Evolutionary conservation across 1,140 invertebrate genomes (phyloP).

Genomic region (Cyphomyrmex costatus): DNA sequence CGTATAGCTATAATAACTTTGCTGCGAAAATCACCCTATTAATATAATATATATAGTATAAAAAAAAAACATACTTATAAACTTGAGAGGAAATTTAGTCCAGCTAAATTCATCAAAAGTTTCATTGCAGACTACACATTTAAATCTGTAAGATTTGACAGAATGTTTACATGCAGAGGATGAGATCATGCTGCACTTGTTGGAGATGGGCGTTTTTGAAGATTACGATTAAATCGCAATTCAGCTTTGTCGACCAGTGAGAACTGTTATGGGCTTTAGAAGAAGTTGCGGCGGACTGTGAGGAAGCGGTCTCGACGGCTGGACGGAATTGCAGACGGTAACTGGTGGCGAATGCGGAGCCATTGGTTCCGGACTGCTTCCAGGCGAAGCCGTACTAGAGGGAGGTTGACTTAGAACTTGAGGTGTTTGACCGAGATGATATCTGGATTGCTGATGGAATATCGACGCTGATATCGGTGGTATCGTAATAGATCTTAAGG

Average conservation of each 20-base stretch:
- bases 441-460: constrained; percentile 82
- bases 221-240: constrained; percentile 4
- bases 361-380: constrained; percentile 87
- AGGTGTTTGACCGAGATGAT: constrained; percentile 78
- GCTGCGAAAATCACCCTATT: not conserved
- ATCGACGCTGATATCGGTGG: constrained; percentile 80
- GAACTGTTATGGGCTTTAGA: constrained; percentile 84
- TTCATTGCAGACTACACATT: not conserved
- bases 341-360: constrained; percentile 80
- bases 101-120: constrained; percentile 35
- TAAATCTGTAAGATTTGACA: not conserved
- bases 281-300: constrained; percentile 79
- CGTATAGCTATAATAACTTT: not conserved
- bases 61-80: constrained; percentile 5
- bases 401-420: constrained; percentile 79
- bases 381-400: constrained; percentile 85
- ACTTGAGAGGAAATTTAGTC: constrained; percentile 35
- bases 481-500: constrained; percentile 84
- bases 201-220: not conserved
- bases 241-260: constrained; percentile 85
- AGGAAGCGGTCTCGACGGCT: constrained; percentile 72
- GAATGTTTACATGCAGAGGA: not conserved
- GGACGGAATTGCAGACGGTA: constrained; percentile 78
- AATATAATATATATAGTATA: not conserved
- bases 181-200: not conserved